phyloP scores from a whole-genome alignment of 1,140 invertebrate genomes.

The Zaprionus camerounensis region DNA sequence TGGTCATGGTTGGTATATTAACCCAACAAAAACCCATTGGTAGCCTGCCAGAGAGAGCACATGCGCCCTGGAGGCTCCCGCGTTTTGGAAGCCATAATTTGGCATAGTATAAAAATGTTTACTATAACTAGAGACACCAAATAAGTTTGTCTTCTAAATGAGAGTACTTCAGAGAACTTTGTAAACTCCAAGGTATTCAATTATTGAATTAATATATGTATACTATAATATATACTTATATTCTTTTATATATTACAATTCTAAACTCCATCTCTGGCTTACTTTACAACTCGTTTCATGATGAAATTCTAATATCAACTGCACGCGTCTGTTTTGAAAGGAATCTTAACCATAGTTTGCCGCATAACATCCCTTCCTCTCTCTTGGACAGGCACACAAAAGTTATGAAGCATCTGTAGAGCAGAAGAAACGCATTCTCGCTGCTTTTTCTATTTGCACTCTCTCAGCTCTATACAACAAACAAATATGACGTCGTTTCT shows the following conservation, averaged over 20 bases:
- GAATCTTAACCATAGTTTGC: background rate
- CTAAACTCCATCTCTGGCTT: too few species aligned
- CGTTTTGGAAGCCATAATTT: background rate
- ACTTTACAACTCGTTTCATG: background rate
- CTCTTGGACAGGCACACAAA: background rate
- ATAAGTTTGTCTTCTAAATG: background rate
- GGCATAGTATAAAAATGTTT: background rate
- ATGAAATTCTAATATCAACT: background rate
- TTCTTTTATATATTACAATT: too few species aligned
- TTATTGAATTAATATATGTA: too few species aligned
- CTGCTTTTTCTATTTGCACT: background rate
- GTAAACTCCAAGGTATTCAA: too few species aligned
- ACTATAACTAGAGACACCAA: background rate
- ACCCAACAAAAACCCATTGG: background rate
- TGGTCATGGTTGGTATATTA: slow-evolving; percentile 71
- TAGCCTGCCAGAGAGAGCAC: slow-evolving; percentile 4
- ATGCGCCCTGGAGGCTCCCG: slow-evolving; percentile 5
- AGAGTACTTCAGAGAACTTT: background rate
- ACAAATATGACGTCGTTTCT: slow-evolving; percentile 5
- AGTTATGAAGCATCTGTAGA: background rate
- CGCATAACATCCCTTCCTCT: background rate
- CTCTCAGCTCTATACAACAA: slow-evolving; percentile 2
- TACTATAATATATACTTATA: too few species aligned
- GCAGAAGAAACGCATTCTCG: background rate
- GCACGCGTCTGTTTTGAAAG: background rate